phyloP scores from a whole-genome alignment of 2,113 vertebrate genomes.

The Salminus brasiliensis region DNA sequence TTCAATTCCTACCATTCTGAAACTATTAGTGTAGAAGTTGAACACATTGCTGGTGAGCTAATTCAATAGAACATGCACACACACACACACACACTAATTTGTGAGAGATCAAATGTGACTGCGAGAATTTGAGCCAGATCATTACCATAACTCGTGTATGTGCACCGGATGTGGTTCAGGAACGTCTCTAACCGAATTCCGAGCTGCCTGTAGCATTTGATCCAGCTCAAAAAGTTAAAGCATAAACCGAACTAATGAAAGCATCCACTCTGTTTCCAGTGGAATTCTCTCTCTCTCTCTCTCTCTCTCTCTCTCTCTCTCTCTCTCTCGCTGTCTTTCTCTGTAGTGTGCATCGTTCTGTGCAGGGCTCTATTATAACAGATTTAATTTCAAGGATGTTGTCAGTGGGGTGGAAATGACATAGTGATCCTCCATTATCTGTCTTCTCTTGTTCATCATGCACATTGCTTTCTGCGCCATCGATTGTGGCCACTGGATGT shows the following conservation, averaged over 20 bases:
- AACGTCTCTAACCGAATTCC: constrained; percentile 34
- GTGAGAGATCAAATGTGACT: constrained; percentile 33
- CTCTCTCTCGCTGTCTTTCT: not conserved
- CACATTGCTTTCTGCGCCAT: constrained; percentile 70
- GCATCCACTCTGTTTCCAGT: constrained; percentile 36
- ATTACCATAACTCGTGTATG: constrained; percentile 15
- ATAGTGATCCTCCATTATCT: constrained; percentile 75
- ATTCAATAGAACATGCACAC: not conserved
- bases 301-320: constrained; percentile 4
- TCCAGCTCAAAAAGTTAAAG: constrained; percentile 23
- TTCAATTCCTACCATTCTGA: not conserved
- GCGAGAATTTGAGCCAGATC: constrained; percentile 28
- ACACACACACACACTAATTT: not conserved
- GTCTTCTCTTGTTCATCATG: constrained; percentile 73
- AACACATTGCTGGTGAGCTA: too few species aligned
- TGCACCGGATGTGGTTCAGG: constrained; percentile 21
- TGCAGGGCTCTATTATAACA: constrained; percentile 38
- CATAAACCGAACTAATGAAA: constrained; percentile 40
- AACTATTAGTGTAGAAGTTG: not conserved
- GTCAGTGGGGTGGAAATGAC: constrained; percentile 71
- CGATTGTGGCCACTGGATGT: constrained; percentile 71
- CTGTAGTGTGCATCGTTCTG: constrained; percentile 6
- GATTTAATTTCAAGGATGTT: constrained; percentile 64
- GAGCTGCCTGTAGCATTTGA: constrained; percentile 24
- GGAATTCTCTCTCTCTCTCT: not conserved